phyloP scores from a whole-genome alignment of 2,797 vertebrate species.

The Phoxinus dragarum region DNA sequence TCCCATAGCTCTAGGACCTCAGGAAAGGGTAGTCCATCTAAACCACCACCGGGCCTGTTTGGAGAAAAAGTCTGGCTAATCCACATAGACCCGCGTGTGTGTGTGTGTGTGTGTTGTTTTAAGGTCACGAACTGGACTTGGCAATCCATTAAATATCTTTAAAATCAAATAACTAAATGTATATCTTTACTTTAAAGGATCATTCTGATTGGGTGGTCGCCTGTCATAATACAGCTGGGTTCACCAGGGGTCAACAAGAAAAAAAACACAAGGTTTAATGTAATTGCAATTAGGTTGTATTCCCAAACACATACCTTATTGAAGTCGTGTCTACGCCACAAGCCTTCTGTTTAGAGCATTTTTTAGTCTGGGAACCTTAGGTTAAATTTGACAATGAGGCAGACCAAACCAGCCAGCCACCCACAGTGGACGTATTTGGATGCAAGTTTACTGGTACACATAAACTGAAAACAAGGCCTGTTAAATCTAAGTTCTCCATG shows the following conservation, averaged over 20 bases:
- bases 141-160: background rate
- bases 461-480: constrained; percentile 72
- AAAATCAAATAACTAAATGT: background rate
- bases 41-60: no score
- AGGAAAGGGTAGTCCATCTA: no score
- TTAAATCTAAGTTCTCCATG: constrained; percentile 70
- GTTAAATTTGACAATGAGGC: constrained; percentile 21
- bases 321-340: constrained; percentile 33
- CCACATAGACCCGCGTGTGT: no score
- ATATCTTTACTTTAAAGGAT: background rate
- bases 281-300: constrained; percentile 8
- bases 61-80: no score
- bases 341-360: constrained; percentile 36
- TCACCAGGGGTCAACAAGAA: background rate
- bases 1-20: no score
- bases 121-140: background rate
- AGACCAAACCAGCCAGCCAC: constrained; percentile 65
- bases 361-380: constrained; percentile 34
- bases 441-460: constrained; percentile 66
- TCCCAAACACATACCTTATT: constrained; percentile 43
- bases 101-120: no score
- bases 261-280: constrained; percentile 24
- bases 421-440: constrained; percentile 60
- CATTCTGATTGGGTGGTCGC: constrained; percentile 3
- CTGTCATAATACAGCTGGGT: background rate